Percentiles rank a stretch among this genome's conserved stretches.
Evolutionary conservation across 2,888 invertebrate species (phyloP).

Genomic region (Synergus itoensis): DNA sequence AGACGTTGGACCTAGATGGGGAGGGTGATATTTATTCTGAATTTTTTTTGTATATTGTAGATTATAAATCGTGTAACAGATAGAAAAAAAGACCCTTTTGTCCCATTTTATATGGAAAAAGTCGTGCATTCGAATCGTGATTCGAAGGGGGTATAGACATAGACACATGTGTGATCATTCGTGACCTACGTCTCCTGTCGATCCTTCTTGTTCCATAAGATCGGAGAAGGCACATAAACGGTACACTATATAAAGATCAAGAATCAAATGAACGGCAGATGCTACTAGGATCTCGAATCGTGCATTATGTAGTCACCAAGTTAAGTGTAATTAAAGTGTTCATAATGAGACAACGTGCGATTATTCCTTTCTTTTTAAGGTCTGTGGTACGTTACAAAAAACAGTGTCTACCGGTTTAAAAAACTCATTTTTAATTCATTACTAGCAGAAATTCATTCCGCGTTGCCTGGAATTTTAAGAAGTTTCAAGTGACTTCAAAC

Average conservation of each 20-base stretch:
- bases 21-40: no score
- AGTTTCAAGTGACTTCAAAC: neutral
- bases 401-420: no score
- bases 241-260: conserved; percentile 50
- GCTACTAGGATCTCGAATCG: conserved; percentile 26
- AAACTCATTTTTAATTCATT: neutral
- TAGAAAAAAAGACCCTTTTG: no score
- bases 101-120: neutral
- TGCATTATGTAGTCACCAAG: neutral
- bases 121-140: neutral
- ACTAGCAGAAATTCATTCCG: neutral
- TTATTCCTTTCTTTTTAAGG: neutral
- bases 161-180: no score
- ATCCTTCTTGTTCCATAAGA: conserved; percentile 36
- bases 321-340: conserved; percentile 22
- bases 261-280: conserved; percentile 41
- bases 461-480: neutral
- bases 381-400: conserved; percentile 18
- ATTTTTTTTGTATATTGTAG: no score
- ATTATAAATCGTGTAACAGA: no score
- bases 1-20: no score
- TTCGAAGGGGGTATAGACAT: no score
- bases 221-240: conserved; percentile 47
- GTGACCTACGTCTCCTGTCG: conserved; percentile 44
- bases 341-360: conserved; percentile 18